Conservation (phyloP, 2,797 vertebrate species). For the Pelochelys cantorii region DNA sequence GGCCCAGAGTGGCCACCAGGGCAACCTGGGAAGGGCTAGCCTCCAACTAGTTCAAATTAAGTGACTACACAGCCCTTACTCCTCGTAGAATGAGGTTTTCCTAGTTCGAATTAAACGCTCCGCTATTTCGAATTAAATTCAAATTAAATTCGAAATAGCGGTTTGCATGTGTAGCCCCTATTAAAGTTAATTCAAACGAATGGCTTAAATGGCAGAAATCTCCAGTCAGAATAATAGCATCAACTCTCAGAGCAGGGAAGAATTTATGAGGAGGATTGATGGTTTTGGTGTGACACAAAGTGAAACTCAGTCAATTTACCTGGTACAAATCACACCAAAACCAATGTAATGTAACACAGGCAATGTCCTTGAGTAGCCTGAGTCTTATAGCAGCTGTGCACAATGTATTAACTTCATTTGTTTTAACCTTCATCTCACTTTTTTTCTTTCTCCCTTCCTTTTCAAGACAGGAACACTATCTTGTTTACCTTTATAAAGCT, state of each 20-base stretch:
- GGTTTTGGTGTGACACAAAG: background rate
- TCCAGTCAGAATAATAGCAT: background rate
- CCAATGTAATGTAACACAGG: background rate
- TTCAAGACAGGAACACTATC: background rate
- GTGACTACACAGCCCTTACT: no score
- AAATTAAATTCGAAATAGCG: no score
- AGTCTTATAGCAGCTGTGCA: background rate
- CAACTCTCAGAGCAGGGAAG: background rate
- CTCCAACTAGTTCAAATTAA: no score
- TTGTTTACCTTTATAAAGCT: background rate
- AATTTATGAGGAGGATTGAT: background rate
- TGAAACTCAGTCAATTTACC: background rate
- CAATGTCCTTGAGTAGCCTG: background rate
- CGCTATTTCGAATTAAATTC: no score
- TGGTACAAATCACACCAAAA: no score
- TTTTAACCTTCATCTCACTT: background rate
- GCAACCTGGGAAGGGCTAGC: no score
- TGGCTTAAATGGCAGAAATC: no score
- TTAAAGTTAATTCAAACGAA: no score
- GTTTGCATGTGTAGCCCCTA: no score
- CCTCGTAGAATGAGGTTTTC: no score
- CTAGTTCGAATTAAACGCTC: no score
- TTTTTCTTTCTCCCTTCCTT: background rate
- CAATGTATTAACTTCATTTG: background rate
- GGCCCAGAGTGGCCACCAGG: no score